Conservation (phyloP, 2,113 vertebrate genomes). For the Pygoscelis antarcticus region DNA sequence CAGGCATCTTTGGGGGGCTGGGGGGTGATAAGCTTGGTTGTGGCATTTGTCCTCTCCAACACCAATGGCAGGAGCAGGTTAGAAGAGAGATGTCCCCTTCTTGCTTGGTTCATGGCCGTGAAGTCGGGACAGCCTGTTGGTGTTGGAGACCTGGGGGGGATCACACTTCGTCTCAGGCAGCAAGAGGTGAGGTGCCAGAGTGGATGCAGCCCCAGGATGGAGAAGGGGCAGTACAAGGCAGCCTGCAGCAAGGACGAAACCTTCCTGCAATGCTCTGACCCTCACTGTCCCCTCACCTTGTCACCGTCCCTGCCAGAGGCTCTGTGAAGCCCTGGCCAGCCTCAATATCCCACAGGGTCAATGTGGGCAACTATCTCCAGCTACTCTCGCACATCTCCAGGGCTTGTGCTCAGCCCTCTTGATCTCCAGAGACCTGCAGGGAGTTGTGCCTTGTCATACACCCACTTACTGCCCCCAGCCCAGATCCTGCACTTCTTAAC, state of each 20-base stretch:
- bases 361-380: not conserved
- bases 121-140: not conserved
- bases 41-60: not conserved
- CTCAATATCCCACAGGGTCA: not conserved
- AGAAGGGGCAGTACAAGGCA: not conserved
- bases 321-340: not conserved
- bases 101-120: not conserved
- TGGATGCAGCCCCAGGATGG: not conserved
- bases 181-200: not conserved
- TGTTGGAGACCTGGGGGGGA: not conserved
- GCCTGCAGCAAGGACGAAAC: not conserved
- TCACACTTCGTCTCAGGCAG: not conserved
- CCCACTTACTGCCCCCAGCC: not conserved
- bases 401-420: not conserved
- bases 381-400: not conserved
- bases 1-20: no score
- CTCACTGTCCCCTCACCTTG: not conserved
- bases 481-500: not conserved
- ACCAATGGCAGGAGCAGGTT: not conserved
- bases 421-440: not conserved
- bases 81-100: not conserved
- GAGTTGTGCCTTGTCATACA: not conserved
- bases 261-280: not conserved
- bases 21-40: not conserved
- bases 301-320: not conserved